Evolutionary conservation across 2,797 vertebrate species (phyloP).

Genomic region (Tapirus indicus): DNA sequence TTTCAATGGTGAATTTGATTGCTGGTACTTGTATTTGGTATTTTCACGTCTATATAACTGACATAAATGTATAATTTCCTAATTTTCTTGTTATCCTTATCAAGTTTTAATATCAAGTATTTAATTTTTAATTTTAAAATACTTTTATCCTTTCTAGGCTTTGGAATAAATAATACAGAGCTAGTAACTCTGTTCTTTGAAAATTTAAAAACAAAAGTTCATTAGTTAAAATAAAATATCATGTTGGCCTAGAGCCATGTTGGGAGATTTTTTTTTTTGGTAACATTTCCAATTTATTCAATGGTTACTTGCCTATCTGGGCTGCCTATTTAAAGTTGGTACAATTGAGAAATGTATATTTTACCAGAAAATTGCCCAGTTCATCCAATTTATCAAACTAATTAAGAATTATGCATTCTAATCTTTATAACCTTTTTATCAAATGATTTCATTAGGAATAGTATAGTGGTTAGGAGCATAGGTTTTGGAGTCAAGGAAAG

Average conservation of each 20-base stretch:
- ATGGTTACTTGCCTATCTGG: background rate
- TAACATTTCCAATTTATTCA: background rate
- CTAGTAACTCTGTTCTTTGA: background rate
- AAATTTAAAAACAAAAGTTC: background rate
- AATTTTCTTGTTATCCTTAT: background rate
- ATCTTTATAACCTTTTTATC: background rate
- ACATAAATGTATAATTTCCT: background rate
- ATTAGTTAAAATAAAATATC: constrained; percentile 1
- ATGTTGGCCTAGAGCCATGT: background rate
- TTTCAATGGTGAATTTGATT: background rate
- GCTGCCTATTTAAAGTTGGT: background rate
- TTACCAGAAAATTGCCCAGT: background rate
- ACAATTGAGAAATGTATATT: background rate
- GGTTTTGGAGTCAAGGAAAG: background rate
- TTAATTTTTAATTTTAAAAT: constrained; percentile 44
- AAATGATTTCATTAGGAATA: constrained; percentile 1
- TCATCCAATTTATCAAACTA: background rate
- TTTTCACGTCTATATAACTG: background rate
- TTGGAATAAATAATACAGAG: background rate
- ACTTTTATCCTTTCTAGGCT: background rate
- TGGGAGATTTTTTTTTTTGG: background rate
- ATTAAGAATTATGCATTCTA: background rate
- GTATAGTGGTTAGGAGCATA: background rate
- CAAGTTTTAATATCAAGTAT: background rate
- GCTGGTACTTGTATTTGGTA: background rate